A percentile compares a stretch with the other conserved stretches of the same genome.
These are phyloP conservation scores for Caenorhabditis sp. DNA, from an alignment of 2,888 invertebrate genomes.

Conservation along the genomic window DNA sequence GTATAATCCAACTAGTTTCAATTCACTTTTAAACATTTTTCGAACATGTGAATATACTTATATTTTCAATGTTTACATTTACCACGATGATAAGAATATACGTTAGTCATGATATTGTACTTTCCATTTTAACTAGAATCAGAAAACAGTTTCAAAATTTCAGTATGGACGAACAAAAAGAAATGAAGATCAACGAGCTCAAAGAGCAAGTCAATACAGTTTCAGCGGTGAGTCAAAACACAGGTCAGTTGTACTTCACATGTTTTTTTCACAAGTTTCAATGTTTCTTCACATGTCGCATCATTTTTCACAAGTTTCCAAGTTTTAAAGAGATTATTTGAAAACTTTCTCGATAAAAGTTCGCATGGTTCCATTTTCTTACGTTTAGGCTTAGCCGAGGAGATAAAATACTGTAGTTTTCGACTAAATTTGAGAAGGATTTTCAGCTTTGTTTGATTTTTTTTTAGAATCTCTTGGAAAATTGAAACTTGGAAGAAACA, in stretches of 20 bases:
- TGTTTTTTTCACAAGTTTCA: too few species aligned
- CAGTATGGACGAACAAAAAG: slow-evolving; percentile 2
- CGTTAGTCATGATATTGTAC: not conserved
- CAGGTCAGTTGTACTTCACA: too few species aligned
- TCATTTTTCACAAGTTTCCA: not conserved
- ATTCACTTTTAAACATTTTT: not conserved
- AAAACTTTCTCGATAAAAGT: too few species aligned
- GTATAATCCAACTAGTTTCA: not conserved
- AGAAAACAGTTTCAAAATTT: not conserved
- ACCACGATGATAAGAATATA: not conserved
- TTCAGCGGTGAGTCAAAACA: slow-evolving; percentile 2
- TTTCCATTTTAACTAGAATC: not conserved
- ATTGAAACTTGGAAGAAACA: too few species aligned
- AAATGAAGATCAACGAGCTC: not conserved
- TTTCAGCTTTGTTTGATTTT: too few species aligned
- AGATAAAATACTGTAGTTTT: too few species aligned
- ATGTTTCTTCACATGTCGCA: too few species aligned
- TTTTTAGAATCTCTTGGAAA: too few species aligned
- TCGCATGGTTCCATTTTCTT: too few species aligned
- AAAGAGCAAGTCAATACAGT: slow-evolving; percentile 6
- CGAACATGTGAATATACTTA: not conserved
- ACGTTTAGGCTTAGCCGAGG: too few species aligned
- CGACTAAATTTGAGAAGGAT: too few species aligned
- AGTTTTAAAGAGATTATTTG: too few species aligned
- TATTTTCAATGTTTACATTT: not conserved